phyloP scores from a whole-genome alignment of 1,140 invertebrate species.

The Megalopta genalis region DNA sequence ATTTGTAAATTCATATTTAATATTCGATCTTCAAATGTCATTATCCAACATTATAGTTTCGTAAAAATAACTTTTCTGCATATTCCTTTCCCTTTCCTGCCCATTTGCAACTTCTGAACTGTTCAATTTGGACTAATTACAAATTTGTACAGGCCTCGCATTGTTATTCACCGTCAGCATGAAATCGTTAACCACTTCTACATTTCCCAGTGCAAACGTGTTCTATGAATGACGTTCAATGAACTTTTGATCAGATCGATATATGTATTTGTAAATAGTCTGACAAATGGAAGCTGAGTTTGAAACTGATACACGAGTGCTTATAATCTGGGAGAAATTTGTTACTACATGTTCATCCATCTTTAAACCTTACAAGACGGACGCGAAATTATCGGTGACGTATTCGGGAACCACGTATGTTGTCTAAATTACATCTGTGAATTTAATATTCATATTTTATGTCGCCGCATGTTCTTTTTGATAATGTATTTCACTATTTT shows the following conservation, averaged over 20 bases:
- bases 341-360: constrained; percentile 13
- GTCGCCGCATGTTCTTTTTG: no score
- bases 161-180: no score
- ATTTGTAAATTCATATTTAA: no score
- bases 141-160: no score
- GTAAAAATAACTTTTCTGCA: no score
- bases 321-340: constrained; percentile 15
- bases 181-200: no score
- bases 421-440: background rate
- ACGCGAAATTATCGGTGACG: constrained; percentile 5
- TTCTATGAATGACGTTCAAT: background rate
- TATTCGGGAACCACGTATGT: background rate
- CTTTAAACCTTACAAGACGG: constrained; percentile 5
- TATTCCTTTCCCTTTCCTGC: no score
- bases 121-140: no score
- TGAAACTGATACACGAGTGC: background rate
- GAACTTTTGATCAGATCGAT: background rate
- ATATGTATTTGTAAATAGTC: background rate
- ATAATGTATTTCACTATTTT: no score
- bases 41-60: no score
- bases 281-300: background rate
- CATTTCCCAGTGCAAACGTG: background rate
- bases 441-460: background rate
- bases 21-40: no score
- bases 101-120: no score